Percentiles rank a stretch among this genome's conserved stretches.
Conservation (phyloP, 2,888 invertebrate genomes). For the Drosophila picticornis region DNA sequence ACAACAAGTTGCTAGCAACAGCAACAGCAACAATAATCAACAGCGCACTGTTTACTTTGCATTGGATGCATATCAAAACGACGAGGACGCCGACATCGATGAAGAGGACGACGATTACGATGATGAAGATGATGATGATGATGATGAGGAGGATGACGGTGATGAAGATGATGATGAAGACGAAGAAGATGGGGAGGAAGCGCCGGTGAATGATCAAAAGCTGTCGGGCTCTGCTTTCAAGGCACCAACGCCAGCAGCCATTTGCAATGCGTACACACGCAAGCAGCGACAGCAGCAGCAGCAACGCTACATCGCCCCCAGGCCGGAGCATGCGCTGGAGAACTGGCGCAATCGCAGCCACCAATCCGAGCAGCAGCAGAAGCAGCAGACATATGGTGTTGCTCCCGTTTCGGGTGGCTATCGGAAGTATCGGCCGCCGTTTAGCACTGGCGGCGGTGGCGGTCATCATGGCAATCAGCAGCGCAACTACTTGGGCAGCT, state of each 20-base stretch:
- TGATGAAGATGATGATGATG: conserved; percentile 56
- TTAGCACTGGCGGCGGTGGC: conserved; percentile 65
- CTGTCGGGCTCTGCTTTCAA: conserved; percentile 21
- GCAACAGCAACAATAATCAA: conserved; percentile 43
- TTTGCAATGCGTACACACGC: conserved; percentile 63
- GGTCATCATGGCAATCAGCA: conserved; percentile 73
- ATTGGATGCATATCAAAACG: conserved; percentile 72
- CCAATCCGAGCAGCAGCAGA: conserved; percentile 65
- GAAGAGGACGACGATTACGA: conserved; percentile 62
- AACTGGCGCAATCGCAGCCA: conserved; percentile 84
- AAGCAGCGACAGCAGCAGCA: conserved; percentile 67
- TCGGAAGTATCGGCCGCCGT: conserved; percentile 75
- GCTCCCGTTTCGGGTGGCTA: conserved; percentile 38
- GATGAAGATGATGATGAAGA: conserved; percentile 52
- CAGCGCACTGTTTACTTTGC: conserved; percentile 76
- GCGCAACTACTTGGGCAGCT: conserved; percentile 79
- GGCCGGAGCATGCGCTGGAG: conserved; percentile 60
- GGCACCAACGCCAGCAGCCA: conserved; percentile 50
- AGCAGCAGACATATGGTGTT: conserved; percentile 8
- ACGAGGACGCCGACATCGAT: conserved; percentile 70
- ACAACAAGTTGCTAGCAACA: conserved; percentile 34
- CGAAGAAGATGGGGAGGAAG: conserved; percentile 57
- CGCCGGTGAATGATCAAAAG: conserved; percentile 16
- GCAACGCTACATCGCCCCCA: conserved; percentile 57
- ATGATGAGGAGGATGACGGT: conserved; percentile 54